Evolutionary conservation across 2,113 vertebrate genomes (phyloP).

Genomic region (Sceloporus tristichus): DNA sequence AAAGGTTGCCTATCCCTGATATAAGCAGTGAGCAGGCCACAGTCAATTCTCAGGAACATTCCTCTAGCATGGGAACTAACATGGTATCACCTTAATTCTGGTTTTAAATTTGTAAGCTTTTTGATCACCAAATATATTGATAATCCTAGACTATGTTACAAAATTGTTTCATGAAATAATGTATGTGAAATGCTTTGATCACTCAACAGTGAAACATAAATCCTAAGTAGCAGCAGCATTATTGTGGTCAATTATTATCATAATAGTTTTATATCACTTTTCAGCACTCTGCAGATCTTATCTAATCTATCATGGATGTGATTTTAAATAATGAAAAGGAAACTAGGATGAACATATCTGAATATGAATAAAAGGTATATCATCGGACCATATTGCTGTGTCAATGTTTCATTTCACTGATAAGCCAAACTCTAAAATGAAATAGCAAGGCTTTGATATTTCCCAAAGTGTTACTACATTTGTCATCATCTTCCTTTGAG

Average conservation of each 20-base stretch:
- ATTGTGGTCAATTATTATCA: neutral
- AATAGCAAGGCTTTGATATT: conserved; percentile 28
- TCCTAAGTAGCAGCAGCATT: neutral
- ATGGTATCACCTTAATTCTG: no score
- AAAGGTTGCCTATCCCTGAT: no score
- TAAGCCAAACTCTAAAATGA: conserved; percentile 29
- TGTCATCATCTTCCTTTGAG: conserved; percentile 45
- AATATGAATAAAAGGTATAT: conserved; percentile 36
- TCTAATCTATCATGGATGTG: conserved; percentile 2
- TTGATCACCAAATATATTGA: neutral
- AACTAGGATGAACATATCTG: neutral
- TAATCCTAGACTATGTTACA: neutral
- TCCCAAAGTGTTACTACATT: conserved; percentile 46
- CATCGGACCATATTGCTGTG: conserved; percentile 4
- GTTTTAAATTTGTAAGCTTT: neutral
- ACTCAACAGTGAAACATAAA: conserved; percentile 8
- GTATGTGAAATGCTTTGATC: conserved; percentile 1
- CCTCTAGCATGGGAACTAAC: no score
- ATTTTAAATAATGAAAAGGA: conserved; percentile 36
- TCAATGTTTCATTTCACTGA: conserved; percentile 32
- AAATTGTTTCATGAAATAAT: neutral
- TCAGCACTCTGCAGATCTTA: conserved; percentile 16
- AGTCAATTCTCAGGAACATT: neutral
- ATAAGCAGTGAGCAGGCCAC: neutral
- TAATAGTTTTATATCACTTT: conserved; percentile 8